These are phyloP conservation scores for Habropoda laboriosa DNA, from an alignment of 1,140 invertebrate species.

Conservation along the genomic window DNA sequence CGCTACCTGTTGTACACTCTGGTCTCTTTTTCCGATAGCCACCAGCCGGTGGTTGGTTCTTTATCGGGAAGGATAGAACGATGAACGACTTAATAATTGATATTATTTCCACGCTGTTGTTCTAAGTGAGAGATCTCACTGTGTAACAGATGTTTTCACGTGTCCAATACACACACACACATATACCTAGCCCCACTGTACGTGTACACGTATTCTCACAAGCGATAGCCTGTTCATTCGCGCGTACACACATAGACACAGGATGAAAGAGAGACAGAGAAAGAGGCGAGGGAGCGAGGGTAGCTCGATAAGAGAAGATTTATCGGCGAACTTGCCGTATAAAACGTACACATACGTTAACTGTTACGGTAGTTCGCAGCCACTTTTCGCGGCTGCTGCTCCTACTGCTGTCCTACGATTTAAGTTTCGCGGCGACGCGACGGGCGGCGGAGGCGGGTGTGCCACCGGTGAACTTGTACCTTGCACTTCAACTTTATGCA, in stretches of 20 bases:
- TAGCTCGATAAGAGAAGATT: conserved; percentile 57
- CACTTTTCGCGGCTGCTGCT: conserved; percentile 31
- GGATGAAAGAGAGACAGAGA: too few species aligned
- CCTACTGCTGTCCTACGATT: conserved; percentile 26
- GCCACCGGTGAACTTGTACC: conserved; percentile 62
- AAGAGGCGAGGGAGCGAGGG: background rate
- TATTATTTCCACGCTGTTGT: conserved; percentile 40
- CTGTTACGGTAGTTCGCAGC: conserved; percentile 47
- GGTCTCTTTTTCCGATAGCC: too few species aligned
- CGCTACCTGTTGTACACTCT: conserved; percentile 25
- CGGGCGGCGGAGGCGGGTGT: background rate
- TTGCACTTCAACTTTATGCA: conserved; percentile 64
- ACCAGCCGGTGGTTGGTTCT: background rate
- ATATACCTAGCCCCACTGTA: too few species aligned
- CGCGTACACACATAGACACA: background rate
- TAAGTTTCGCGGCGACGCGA: conserved; percentile 3
- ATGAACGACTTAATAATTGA: conserved; percentile 41
- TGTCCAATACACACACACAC: background rate
- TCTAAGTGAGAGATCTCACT: conserved; percentile 19
- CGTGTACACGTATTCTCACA: too few species aligned
- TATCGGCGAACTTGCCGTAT: conserved; percentile 62
- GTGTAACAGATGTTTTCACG: too few species aligned
- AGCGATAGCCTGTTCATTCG: background rate
- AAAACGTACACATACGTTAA: conserved; percentile 61
- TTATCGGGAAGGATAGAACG: conserved; percentile 9